Evolutionary conservation across 2,888 invertebrate species (phyloP).

Genomic region (Hypselothyrea guttata): DNA sequence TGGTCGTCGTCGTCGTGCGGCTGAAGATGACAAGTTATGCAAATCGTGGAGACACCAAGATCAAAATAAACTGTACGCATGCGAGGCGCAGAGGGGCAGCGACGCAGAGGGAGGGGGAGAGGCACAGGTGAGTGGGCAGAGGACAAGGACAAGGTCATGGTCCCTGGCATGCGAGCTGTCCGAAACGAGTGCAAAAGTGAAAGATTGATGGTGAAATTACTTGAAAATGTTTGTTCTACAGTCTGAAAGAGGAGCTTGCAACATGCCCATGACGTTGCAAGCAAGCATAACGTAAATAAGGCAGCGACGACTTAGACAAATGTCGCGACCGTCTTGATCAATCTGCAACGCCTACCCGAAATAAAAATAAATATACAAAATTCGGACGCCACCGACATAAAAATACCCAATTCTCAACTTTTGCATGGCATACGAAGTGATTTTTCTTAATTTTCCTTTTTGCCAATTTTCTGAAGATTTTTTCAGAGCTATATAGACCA

Average conservation of each 20-base stretch:
- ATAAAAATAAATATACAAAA: neutral
- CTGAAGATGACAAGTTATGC: constrained; percentile 75
- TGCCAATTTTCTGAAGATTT: no score
- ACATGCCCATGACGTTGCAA: constrained; percentile 50
- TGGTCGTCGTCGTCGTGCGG: constrained; percentile 13
- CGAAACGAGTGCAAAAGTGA: constrained; percentile 75
- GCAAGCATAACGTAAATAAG: constrained; percentile 50
- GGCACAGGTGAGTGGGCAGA: constrained; percentile 65
- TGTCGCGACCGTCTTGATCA: constrained; percentile 63
- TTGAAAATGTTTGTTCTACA: constrained; percentile 63
- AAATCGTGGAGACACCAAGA: constrained; percentile 75
- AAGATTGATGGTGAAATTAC: constrained; percentile 79
- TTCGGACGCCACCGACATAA: no score
- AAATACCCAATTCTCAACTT: no score
- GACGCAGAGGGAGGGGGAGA: no score
- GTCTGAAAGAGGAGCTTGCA: neutral
- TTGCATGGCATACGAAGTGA: no score
- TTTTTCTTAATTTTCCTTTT: no score
- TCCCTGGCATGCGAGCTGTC: constrained; percentile 23
- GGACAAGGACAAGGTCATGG: constrained; percentile 40
- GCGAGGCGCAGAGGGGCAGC: constrained; percentile 9
- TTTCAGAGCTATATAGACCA: no score
- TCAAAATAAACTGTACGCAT: constrained; percentile 74
- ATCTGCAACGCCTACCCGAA: constrained; percentile 74
- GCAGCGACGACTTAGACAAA: constrained; percentile 58